Evolutionary conservation across 1,140 invertebrate species (phyloP).

Genomic region (Phymorhynchus buccinoides): DNA sequence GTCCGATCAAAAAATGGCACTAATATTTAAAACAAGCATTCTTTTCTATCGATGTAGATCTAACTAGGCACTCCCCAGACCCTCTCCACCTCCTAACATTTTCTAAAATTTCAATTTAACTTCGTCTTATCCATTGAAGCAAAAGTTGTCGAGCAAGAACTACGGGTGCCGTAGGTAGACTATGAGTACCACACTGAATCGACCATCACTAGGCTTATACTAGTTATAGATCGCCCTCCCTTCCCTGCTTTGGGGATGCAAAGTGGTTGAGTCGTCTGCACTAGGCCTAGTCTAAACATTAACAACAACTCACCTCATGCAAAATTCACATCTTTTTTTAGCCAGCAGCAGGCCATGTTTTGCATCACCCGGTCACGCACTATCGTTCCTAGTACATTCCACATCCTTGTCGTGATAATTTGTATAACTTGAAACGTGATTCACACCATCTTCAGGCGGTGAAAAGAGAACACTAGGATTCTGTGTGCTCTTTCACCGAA

Average conservation of each 20-base stretch:
- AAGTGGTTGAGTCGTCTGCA: conserved; percentile 6
- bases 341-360: neutral
- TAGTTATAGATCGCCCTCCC: too few relatives aligned
- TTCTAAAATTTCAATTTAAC: too few relatives aligned
- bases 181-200: neutral
- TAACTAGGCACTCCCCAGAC: too few relatives aligned
- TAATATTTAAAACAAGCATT: too few relatives aligned
- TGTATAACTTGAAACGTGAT: neutral
- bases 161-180: too few relatives aligned
- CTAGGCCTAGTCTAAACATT: too few relatives aligned
- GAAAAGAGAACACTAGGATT: neutral
- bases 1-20: too few relatives aligned
- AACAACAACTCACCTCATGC: neutral
- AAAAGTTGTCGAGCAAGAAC: too few relatives aligned
- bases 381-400: neutral
- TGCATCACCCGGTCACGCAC: neutral
- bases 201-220: too few relatives aligned
- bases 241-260: neutral
- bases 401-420: neutral
- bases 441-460: neutral
- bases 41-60: too few relatives aligned
- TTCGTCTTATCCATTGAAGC: too few relatives aligned
- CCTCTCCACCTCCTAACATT: too few relatives aligned
- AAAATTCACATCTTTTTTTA: neutral
- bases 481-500: neutral